Percentiles rank a stretch among this genome's conserved stretches.
Evolutionary conservation across 2,888 invertebrate species (phyloP).

Genomic region (Archips crataeganus): DNA sequence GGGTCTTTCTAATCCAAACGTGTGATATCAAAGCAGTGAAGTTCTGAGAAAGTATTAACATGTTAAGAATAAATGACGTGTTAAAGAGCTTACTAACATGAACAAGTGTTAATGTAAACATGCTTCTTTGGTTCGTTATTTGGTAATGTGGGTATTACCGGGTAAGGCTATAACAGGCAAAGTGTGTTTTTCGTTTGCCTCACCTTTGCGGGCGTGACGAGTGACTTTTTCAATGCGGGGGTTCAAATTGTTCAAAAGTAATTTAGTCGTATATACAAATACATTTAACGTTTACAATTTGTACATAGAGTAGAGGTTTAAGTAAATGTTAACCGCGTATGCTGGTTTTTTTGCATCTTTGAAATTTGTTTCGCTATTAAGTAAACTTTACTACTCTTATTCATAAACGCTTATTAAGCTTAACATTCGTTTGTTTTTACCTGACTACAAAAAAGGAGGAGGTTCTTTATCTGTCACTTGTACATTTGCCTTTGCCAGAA

Average conservation of each 20-base stretch:
- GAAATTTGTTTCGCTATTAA: too few relatives aligned
- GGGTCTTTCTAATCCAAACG: constrained; percentile 11
- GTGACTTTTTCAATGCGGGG: constrained; percentile 33
- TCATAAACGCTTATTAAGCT: too few relatives aligned
- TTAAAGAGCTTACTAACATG: constrained; percentile 45
- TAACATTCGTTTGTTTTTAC: too few relatives aligned
- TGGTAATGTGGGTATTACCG: constrained; percentile 8
- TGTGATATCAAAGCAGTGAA: constrained; percentile 35
- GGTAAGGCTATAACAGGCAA: constrained; percentile 14
- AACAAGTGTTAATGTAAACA: constrained; percentile 55
- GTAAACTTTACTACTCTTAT: too few relatives aligned
- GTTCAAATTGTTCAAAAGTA: neutral
- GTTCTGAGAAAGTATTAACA: constrained; percentile 40
- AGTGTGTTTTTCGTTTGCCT: constrained; percentile 50
- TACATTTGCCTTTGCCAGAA: too few relatives aligned
- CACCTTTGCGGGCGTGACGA: constrained; percentile 51
- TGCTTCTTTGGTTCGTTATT: constrained; percentile 40
- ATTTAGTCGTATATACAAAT: neutral
- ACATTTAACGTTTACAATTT: neutral
- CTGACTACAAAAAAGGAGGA: too few relatives aligned
- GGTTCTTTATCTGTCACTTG: too few relatives aligned
- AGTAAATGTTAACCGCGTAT: too few relatives aligned
- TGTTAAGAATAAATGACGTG: constrained; percentile 38
- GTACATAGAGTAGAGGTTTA: neutral
- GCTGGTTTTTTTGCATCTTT: too few relatives aligned